A percentile compares a stretch with the other conserved stretches of the same genome.
Conservation (phyloP, 2,797 vertebrate genomes). For the Delichon dasypus region DNA sequence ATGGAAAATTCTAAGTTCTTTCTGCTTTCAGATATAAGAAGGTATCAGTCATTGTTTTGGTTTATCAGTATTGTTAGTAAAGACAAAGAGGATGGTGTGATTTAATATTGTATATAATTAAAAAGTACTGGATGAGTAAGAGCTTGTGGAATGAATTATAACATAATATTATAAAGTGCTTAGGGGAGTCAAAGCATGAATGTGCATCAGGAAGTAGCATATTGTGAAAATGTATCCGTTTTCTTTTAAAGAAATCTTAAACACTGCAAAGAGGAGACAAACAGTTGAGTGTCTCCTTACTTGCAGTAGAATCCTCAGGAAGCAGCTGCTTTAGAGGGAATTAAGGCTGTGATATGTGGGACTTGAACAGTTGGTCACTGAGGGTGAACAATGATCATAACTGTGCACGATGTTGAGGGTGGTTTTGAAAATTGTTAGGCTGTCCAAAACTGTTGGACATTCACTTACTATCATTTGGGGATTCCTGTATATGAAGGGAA, state of each 20-base stretch:
- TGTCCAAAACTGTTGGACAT: background rate
- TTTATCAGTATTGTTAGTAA: constrained; percentile 61
- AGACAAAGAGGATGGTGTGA: constrained; percentile 53
- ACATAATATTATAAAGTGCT: background rate
- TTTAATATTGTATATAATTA: constrained; percentile 52
- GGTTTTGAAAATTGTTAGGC: background rate
- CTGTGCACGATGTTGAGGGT: rapidly evolving
- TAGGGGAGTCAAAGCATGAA: background rate
- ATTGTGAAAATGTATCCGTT: background rate
- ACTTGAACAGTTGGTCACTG: background rate
- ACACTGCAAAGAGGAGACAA: background rate
- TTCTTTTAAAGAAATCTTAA: background rate
- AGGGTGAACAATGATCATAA: background rate
- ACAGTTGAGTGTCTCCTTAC: background rate
- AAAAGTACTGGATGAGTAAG: constrained; percentile 34
- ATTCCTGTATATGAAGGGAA: background rate
- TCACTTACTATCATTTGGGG: background rate
- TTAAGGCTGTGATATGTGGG: background rate
- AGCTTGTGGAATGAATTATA: constrained; percentile 27
- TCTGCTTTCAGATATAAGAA: constrained; percentile 53
- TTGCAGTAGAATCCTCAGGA: background rate
- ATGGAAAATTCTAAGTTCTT: constrained; percentile 47
- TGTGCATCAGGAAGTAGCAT: background rate
- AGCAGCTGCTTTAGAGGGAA: background rate
- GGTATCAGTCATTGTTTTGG: constrained; percentile 16